Percentiles rank a stretch among this genome's conserved stretches.
These are phyloP conservation scores for Leptinotarsa juncta DNA, from an alignment of 2,888 invertebrate genomes.

Conservation along the genomic window DNA sequence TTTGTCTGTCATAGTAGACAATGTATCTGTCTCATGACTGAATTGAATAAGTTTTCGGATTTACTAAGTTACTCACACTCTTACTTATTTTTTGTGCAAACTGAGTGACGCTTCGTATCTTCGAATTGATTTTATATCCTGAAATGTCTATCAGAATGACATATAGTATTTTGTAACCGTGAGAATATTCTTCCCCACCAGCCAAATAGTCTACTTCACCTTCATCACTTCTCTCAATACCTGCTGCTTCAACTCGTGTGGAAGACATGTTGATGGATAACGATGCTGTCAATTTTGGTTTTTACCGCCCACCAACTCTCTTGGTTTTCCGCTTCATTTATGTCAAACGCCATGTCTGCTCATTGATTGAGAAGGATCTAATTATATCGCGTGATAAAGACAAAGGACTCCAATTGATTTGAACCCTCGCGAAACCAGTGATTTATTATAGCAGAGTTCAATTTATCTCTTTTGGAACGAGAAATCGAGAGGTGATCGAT, in stretches of 20 bases:
- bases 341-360: conserved; percentile 10
- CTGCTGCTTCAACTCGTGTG: not conserved
- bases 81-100: too few species aligned
- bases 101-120: too few species aligned
- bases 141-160: too few species aligned
- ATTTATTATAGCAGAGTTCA: not conserved
- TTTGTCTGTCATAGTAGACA: too few species aligned
- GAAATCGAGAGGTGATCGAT: not conserved
- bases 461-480: not conserved
- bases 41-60: too few species aligned
- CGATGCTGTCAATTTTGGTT: not conserved
- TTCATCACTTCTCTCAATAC: not conserved
- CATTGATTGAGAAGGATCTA: conserved; percentile 6
- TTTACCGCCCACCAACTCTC: not conserved
- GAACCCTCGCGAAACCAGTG: not conserved
- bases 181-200: too few species aligned
- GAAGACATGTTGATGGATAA: not conserved
- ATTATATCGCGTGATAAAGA: conserved; percentile 17
- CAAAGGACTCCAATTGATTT: conserved; percentile 2
- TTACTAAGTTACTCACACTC: too few species aligned
- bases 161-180: too few species aligned
- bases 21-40: too few species aligned
- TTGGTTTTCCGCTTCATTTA: not conserved
- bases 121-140: too few species aligned
- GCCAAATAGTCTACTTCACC: not conserved